Evolutionary conservation across 1,140 invertebrate genomes (phyloP).

Genomic region (Pseudachorutes palmiensis): DNA sequence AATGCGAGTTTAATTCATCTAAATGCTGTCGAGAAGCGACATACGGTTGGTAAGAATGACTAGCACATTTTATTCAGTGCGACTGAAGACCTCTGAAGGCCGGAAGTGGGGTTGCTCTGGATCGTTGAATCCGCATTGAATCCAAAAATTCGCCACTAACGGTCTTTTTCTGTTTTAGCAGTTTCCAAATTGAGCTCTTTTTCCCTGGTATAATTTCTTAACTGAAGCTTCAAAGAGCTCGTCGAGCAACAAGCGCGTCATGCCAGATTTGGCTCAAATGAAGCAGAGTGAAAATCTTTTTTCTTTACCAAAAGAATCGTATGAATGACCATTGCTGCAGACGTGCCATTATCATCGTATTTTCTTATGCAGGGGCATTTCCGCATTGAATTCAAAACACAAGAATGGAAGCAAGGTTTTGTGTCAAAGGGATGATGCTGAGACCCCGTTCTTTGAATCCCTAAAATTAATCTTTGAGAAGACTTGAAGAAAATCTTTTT

Average conservation of each 20-base stretch:
- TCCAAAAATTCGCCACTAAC: neutral
- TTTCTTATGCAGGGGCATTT: no score
- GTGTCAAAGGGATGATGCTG: neutral
- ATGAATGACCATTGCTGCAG: slow-evolving; percentile 13
- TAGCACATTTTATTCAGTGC: no score
- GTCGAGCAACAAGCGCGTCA: neutral
- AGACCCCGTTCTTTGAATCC: neutral
- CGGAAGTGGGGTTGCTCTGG: slow-evolving; percentile 9
- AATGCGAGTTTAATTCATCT: no score
- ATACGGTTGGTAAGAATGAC: no score
- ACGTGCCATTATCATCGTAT: no score
- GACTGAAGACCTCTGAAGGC: no score
- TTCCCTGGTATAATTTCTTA: no score
- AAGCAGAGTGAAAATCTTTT: neutral
- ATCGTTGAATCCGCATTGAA: neutral
- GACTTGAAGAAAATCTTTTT: neutral
- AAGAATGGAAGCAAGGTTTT: neutral
- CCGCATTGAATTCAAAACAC: neutral
- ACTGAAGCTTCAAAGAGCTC: neutral
- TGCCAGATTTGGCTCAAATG: slow-evolving; percentile 2
- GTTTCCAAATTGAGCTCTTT: no score
- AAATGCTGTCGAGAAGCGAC: no score
- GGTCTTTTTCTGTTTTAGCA: neutral
- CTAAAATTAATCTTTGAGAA: neutral
- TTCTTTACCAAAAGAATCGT: neutral